Conservation (phyloP, 2,113 vertebrate species). For the Hippocampus abdominalis region DNA sequence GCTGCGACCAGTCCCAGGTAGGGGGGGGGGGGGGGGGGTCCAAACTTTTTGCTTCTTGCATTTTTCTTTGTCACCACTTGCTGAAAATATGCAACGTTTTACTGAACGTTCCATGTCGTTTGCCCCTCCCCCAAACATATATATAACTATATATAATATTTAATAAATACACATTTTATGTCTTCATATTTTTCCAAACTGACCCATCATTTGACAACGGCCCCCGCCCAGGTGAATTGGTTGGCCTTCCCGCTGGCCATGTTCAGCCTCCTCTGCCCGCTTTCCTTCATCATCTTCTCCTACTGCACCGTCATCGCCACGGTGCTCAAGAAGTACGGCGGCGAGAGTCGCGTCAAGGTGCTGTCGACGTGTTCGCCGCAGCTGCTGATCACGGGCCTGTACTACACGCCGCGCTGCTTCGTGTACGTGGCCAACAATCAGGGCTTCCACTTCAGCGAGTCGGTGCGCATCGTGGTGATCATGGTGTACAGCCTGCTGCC, state of each 20-base stretch:
- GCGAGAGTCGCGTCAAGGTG: slow-evolving; percentile 27
- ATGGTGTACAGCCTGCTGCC: slow-evolving; percentile 62
- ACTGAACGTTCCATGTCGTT: too few species aligned
- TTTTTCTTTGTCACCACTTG: too few species aligned
- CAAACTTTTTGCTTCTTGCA: too few species aligned
- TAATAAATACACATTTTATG: too few species aligned
- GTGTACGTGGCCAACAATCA: slow-evolving; percentile 49
- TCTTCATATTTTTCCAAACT: too few species aligned
- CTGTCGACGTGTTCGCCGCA: slow-evolving; percentile 63
- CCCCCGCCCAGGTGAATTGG: neutral
- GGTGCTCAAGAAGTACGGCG: slow-evolving; percentile 43
- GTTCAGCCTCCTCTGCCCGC: slow-evolving; percentile 47
- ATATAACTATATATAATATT: too few species aligned
- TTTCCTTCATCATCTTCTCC: slow-evolving; percentile 55
- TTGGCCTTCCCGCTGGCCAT: slow-evolving; percentile 33
- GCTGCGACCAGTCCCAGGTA: slow-evolving; percentile 31
- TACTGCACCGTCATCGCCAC: slow-evolving; percentile 49
- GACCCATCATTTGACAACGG: too few species aligned
- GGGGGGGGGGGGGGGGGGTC: too few species aligned
- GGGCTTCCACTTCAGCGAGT: slow-evolving; percentile 33
- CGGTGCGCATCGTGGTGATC: slow-evolving; percentile 36
- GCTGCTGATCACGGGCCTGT: slow-evolving; percentile 55
- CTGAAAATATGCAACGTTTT: too few species aligned
- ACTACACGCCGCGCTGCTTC: slow-evolving; percentile 58
- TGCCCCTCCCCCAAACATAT: too few species aligned